Conservation (phyloP, 1,140 invertebrate species). For the Bombus pyrosoma region DNA sequence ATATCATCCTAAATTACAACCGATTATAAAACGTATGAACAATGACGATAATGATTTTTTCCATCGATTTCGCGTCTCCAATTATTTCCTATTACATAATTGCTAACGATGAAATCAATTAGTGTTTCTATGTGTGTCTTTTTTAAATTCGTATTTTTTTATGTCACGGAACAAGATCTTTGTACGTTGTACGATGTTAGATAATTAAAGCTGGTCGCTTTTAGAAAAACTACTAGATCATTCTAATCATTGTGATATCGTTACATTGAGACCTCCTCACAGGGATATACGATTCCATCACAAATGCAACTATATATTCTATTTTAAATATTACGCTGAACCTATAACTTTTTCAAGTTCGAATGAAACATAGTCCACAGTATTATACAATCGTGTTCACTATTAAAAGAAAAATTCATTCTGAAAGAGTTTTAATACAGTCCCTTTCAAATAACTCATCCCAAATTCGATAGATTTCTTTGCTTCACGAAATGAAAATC, state of each 20-base stretch:
- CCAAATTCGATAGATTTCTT: neutral
- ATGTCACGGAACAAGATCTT: too few relatives aligned
- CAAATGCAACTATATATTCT: too few relatives aligned
- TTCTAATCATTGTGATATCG: too few relatives aligned
- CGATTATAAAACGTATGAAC: slow-evolving; percentile 7
- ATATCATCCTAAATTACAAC: neutral
- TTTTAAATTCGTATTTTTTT: neutral
- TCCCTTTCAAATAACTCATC: neutral
- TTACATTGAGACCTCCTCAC: too few relatives aligned
- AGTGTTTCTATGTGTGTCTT: neutral
- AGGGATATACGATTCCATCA: too few relatives aligned
- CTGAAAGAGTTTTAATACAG: neutral
- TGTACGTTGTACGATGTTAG: too few relatives aligned
- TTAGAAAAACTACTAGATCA: too few relatives aligned
- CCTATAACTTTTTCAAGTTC: neutral
- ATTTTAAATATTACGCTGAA: too few relatives aligned
- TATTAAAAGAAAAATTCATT: neutral
- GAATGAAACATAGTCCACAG: neutral
- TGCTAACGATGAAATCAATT: neutral
- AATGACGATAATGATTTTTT: neutral
- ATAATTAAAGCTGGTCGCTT: too few relatives aligned
- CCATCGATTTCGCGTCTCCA: neutral
- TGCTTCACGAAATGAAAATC: neutral
- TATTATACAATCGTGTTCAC: too few relatives aligned
- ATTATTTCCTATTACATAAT: neutral